Evolutionary conservation across 2,888 invertebrate genomes (phyloP), one percentile per base, ranked within the genome.

Genomic region (Luperina nickerlii): DNA sequence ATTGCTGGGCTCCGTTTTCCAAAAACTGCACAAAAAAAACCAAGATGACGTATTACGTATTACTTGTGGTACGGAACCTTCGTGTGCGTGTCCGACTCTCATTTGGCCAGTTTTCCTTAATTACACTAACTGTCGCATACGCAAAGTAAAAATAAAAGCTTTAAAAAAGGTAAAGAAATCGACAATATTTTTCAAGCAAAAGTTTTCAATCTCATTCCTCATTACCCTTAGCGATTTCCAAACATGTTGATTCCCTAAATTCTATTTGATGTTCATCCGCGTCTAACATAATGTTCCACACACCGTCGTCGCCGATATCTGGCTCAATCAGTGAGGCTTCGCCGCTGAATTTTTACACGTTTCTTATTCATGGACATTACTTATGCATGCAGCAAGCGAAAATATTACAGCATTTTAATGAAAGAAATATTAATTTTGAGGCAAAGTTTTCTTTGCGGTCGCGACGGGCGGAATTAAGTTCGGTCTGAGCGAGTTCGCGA

Each of bases 401-500:
- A 97, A 97, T 96, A 97, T 97, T 97, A 97, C 97, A 97, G 96
- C 96, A 95, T 97, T 97, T 97, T 97, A 97, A 97, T 97, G 97
- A 97, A 97, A 97, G 97, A 97, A 97, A 97, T 97, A 97, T 97
- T 97, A 97, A 97, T 96, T 97, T 96, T 94, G 93, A 94, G 95
- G 96, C 95, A 86, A 96, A 97, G 97, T 96, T 96, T 96, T 95
- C 96, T 96, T 95, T 94, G 96, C 94, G 95, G 93, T 92, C 90
- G 91, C 90, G 92, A 88, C 92, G 93, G 92, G 94, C 93, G 92
- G 93, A 95, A 96, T 96, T 94, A 95, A 96, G 95, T 95, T 96
- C 90, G 91, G 83, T 84, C 84, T 80, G 75, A 57, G 83, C 74
- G 83, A 87, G 84, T 77, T 87, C 76, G 81, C 79, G 74, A 75